Base-by-base conservation (phyloP, 1,140 invertebrate genomes). In the Drosophila serrata region DNA sequence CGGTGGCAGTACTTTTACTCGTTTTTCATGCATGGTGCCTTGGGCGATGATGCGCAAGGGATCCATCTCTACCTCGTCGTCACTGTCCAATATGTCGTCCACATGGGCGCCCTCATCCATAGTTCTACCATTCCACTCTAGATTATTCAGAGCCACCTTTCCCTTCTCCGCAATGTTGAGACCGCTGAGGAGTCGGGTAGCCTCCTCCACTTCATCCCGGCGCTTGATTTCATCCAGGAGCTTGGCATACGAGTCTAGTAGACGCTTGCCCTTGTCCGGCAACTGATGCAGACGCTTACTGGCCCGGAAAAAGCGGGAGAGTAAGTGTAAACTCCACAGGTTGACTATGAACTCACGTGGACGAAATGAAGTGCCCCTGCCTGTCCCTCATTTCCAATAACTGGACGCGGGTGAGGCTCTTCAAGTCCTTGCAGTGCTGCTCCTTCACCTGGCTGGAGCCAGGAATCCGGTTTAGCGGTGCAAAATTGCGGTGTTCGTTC, bases 241-340 rank as follows among this genome's bases (percentile, higher is more conserved):
- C 77, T 94, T 94, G 6, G 94, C 92, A 48, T 94, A 92, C 27
- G 95, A 94, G 19, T 91, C 82, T 69, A 93, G 92, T 39, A 96
- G 94, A 90, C 95, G 96, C 51, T 94, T 93, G 9, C 96, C 96
- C 92, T 95, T 96, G 72, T 96, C 96, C 0, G 95, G 93, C 62
- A 96, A 87, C 77, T 94, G 95, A 6, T 82, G 79, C 17, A 95
- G 39, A 7, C 81, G 77, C 17, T 75, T 67, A 48, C 92, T 93
- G 40, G 42, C 17, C 6, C 24, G 17, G n/a, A 51, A 51, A 43
- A 19, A 59, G 39, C 37, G 48, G 48, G 19, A 45, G 35, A 27
- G 33, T 74, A 29, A 48, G 13, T 11, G 9, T 9, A 15, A 60
- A 29, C 19, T 42, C 31, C 17, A 46, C 46, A 63, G 72, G 17